Percentiles rank a stretch among this genome's conserved stretches.
These are phyloP conservation scores for Tyria jacobaeae DNA, from an alignment of 2,888 invertebrate species.

Conservation along the genomic window DNA sequence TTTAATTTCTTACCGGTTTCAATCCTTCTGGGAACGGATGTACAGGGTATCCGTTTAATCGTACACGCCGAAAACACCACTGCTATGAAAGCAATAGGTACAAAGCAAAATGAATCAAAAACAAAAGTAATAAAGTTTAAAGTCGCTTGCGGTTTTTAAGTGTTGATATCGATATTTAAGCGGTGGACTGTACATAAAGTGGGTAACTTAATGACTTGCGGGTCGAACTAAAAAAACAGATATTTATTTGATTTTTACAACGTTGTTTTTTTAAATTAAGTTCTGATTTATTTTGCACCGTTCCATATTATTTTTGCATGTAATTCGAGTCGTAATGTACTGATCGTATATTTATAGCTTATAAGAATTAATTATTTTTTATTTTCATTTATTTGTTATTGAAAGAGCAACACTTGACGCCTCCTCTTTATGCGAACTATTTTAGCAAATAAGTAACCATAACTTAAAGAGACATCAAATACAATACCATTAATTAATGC, in stretches of 20 bases:
- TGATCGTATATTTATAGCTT: neutral
- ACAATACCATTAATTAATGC: too few species aligned
- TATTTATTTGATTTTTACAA: constrained; percentile 45
- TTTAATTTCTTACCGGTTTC: constrained; percentile 64
- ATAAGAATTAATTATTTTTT: neutral
- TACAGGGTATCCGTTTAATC: constrained; percentile 76
- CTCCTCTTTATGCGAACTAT: constrained; percentile 13
- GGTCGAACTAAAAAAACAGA: constrained; percentile 39
- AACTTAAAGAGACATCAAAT: neutral
- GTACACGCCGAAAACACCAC: constrained; percentile 58
- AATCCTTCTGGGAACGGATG: constrained; percentile 84
- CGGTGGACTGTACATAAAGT: constrained; percentile 45
- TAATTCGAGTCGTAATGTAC: neutral
- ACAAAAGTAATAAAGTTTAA: constrained; percentile 8
- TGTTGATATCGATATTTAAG: constrained; percentile 42
- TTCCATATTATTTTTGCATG: constrained; percentile 17
- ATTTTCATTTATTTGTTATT: neutral
- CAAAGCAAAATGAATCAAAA: constrained; percentile 30
- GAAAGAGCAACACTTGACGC: neutral
- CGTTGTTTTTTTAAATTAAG: constrained; percentile 21
- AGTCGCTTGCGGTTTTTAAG: constrained; percentile 15
- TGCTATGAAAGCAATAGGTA: constrained; percentile 34
- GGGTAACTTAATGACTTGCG: constrained; percentile 50
- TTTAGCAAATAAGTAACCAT: constrained; percentile 1
- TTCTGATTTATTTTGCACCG: constrained; percentile 24